Conservation (phyloP, 2,888 invertebrate genomes). For the Diarsia dahlii region DNA sequence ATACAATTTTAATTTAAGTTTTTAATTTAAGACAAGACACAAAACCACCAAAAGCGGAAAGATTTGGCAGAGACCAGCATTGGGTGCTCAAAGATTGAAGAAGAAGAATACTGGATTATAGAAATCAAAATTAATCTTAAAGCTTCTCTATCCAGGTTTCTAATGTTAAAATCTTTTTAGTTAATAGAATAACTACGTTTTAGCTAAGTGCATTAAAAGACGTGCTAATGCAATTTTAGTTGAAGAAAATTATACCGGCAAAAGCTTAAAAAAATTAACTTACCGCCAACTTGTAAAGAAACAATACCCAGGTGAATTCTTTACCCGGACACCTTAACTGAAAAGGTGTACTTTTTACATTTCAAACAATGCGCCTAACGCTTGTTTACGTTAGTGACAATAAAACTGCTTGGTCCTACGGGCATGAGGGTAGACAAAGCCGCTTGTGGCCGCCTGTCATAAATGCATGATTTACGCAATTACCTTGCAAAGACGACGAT, state of each 20-base stretch:
- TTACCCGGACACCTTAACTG: slow-evolving; percentile 41
- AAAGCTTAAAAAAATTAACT: neutral
- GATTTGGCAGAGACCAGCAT: no score
- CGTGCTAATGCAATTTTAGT: neutral
- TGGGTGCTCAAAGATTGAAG: no score
- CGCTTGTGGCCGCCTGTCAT: slow-evolving; percentile 85
- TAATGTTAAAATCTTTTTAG: neutral
- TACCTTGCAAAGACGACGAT: slow-evolving; percentile 87
- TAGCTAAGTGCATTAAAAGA: neutral
- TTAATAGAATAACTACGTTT: neutral
- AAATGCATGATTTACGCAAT: slow-evolving; percentile 90
- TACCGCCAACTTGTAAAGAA: slow-evolving; percentile 33
- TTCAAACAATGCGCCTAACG: slow-evolving; percentile 73
- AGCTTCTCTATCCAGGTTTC: neutral
- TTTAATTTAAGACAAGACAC: no score
- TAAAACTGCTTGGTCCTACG: slow-evolving; percentile 73
- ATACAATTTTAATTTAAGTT: no score
- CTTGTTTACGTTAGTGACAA: slow-evolving; percentile 82
- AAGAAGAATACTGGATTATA: neutral
- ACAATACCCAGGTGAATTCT: slow-evolving; percentile 61
- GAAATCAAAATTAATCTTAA: neutral
- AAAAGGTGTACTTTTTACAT: slow-evolving; percentile 62
- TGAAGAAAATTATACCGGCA: neutral
- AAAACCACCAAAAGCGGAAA: no score
- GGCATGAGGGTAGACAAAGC: slow-evolving; percentile 83